Percentiles rank a stretch among this genome's conserved stretches.
Evolutionary conservation across 2,888 invertebrate species (phyloP).

Genomic region (Dendrolimus pini): DNA sequence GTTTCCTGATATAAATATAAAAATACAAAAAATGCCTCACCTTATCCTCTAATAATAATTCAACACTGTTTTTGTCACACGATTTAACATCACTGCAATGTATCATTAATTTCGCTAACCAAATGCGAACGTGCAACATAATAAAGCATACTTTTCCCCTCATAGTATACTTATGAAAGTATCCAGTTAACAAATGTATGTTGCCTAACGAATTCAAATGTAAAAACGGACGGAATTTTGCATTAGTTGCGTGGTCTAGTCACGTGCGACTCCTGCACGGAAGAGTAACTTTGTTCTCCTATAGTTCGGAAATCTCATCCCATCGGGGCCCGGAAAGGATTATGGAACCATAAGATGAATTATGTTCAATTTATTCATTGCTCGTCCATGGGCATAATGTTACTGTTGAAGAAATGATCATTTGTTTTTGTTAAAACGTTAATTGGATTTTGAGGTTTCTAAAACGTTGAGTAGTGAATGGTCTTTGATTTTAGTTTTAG

Average conservation of each 20-base stretch:
- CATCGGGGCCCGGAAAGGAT: conserved; percentile 17
- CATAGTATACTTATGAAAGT: background rate
- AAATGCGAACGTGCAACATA: too few species aligned
- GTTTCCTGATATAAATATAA: too few species aligned
- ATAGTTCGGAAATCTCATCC: conserved; percentile 18
- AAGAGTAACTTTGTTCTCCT: conserved; percentile 22
- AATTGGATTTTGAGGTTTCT: too few species aligned
- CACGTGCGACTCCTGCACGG: conserved; percentile 28
- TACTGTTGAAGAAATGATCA: background rate
- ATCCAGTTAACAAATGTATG: conserved; percentile 6
- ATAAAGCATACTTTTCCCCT: too few species aligned
- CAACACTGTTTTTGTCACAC: too few species aligned
- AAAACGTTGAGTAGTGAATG: too few species aligned
- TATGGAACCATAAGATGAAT: conserved; percentile 18
- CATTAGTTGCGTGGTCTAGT: conserved; percentile 28
- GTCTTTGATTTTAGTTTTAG: too few species aligned
- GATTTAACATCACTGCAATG: too few species aligned
- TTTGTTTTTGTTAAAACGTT: too few species aligned
- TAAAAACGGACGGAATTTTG: conserved; percentile 20
- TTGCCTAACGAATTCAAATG: conserved; percentile 14
- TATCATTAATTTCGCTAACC: too few species aligned
- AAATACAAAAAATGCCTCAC: too few species aligned
- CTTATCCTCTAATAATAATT: too few species aligned
- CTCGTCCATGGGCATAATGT: conserved; percentile 3
- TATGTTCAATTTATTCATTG: conserved; percentile 21